Conservation (phyloP, 2,113 vertebrate species). For the Salvator merianae region DNA sequence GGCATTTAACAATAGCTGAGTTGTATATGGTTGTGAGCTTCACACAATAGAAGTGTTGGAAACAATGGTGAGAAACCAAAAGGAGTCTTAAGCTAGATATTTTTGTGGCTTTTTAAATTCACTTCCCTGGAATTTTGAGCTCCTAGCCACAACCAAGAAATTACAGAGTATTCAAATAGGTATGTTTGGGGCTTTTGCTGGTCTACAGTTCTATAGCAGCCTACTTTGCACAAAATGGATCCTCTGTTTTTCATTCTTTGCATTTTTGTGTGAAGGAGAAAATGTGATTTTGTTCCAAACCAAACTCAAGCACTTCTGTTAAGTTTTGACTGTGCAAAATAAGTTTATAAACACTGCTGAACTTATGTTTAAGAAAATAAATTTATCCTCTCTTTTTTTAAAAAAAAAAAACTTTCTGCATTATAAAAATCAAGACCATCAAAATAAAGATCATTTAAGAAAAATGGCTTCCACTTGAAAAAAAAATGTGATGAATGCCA, state of each 20-base stretch:
- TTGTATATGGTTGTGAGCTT: conserved; percentile 40
- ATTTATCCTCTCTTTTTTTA: not conserved
- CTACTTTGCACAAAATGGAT: not conserved
- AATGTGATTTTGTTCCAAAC: not conserved
- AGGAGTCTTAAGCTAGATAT: conserved; percentile 2
- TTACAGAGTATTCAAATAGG: conserved; percentile 13
- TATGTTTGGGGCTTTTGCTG: not conserved
- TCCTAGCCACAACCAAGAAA: not conserved
- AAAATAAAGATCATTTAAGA: not conserved
- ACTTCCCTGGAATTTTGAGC: conserved; percentile 30
- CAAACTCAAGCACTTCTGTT: not conserved
- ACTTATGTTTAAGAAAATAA: not conserved
- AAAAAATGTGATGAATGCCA: too few relatives aligned
- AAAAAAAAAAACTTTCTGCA: not conserved
- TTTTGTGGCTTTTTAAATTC: conserved; percentile 34
- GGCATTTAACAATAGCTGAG: conserved; percentile 53
- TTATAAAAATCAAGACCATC: not conserved
- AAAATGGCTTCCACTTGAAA: not conserved
- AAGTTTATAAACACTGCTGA: not conserved
- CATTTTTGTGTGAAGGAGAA: not conserved
- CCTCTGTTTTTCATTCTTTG: conserved; percentile 3
- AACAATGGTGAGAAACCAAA: conserved; percentile 47
- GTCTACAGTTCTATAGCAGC: not conserved
- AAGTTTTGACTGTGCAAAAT: not conserved
- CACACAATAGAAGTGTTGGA: conserved; percentile 53